Percentiles rank a stretch among this genome's conserved stretches.
These are phyloP conservation scores for Oryzias celebensis DNA, from an alignment of 2,113 vertebrate genomes.

Conservation along the genomic window DNA sequence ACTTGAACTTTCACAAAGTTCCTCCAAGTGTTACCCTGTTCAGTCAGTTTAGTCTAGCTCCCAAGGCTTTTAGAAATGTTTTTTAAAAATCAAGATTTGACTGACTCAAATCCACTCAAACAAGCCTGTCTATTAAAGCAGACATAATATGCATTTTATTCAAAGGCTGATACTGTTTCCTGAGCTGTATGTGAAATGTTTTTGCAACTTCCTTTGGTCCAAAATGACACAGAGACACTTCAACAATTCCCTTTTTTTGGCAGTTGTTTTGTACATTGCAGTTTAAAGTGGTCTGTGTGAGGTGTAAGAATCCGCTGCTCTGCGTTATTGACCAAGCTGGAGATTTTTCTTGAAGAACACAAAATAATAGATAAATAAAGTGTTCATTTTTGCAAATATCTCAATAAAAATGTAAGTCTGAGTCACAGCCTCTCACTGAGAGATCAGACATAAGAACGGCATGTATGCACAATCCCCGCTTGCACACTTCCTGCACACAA, in stretches of 20 bases:
- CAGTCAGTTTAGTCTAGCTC: slow-evolving; percentile 9
- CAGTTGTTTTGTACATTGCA: slow-evolving; percentile 15
- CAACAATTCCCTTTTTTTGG: too few species aligned
- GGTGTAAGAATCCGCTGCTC: too few species aligned
- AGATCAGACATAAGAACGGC: too few species aligned
- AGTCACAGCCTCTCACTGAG: too few species aligned
- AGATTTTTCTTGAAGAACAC: too few species aligned
- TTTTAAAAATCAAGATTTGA: slow-evolving; percentile 6
- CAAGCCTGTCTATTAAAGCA: slow-evolving; percentile 1
- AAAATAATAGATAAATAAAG: too few species aligned
- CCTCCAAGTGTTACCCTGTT: slow-evolving; percentile 38
- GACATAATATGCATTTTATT: not conserved
- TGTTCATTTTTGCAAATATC: too few species aligned
- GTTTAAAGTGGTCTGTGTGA: not conserved
- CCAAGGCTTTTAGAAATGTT: slow-evolving; percentile 22
- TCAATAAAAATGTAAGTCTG: too few species aligned
- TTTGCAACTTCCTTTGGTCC: not conserved
- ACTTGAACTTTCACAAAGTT: slow-evolving; percentile 16
- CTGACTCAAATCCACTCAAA: not conserved
- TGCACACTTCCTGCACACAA: too few species aligned
- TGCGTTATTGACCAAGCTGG: too few species aligned
- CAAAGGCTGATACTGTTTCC: not conserved
- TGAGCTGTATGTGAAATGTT: not conserved
- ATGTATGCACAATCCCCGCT: too few species aligned
- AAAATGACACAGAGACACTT: not conserved